Base-by-base conservation (phyloP, 2,113 vertebrate genomes). In the Apteryx mantelli region DNA sequence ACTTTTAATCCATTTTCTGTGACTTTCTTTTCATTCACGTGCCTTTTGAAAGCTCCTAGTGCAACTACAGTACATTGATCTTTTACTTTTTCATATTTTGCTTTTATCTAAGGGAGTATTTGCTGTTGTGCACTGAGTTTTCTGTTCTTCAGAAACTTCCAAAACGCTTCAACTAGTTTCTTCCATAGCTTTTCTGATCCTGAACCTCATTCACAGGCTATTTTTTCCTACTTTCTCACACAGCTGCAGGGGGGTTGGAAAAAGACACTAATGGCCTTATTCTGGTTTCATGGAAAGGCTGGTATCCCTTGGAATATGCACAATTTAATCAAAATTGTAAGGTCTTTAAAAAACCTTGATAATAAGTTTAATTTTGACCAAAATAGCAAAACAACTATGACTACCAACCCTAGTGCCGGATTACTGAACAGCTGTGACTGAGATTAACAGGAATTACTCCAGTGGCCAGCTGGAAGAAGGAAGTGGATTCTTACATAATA, bases 1-100 rank as follows among this genome's bases (percentile, higher is more conserved):
- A 93, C 93, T 94, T 95, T 84, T 55, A 86, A 85, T 71, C 81
- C 91, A 96, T 97, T 96, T 95, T 93, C 85, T 93, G 50, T 79
- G 87, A 91, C 82, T 93, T 88, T 42, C 78, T 95, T 89, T 94
- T 88, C 90, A 95, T 86, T 93, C n/a, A 22, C 56, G 63, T 30
- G 53, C 46, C 76, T 96, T 93, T 92, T n/a, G 7, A 95, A 95
- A 95, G 86, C 58, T 52, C 5, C 53, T 26, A 56, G 89, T 84
- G 30, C 79, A 95, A 96, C 93, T 77, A 90, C 61, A 94, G n/a
- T 44, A 32, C 60, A 89, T 92, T 88, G 91, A 95, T 89, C 87
- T 93, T 91, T 30, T 89, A 74, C 88, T 94, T 95, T n/a, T 91
- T 86, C 42, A 34, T 83, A 86, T 87, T 93, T 94, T 81, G 42